phyloP scores from a whole-genome alignment of 2,797 vertebrate species.

The Sebastes umbrosus region DNA sequence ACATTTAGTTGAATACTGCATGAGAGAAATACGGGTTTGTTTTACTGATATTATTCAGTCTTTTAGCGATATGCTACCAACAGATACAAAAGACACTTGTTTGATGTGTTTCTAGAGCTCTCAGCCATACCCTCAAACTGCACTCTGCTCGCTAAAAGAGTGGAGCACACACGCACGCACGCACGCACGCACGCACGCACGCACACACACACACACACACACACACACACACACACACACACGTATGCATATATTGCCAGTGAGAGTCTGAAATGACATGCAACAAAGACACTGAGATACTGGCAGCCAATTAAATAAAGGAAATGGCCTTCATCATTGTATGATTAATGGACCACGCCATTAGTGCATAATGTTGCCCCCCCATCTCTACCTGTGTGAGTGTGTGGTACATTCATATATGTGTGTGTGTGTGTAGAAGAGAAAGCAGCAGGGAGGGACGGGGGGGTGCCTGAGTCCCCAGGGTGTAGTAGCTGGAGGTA shows the following conservation, averaged over 20 bases:
- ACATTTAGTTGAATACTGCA: neutral
- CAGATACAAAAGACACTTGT: conserved; percentile 75
- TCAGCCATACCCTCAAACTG: conserved; percentile 44
- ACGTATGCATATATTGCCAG: conserved; percentile 26
- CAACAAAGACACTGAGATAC: conserved; percentile 79
- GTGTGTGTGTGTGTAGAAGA: conserved; percentile 32
- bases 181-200: neutral
- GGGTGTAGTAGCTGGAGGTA: conserved; percentile 76
- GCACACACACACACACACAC: neutral
- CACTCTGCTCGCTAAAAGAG: conserved; percentile 53
- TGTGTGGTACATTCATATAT: conserved; percentile 28
- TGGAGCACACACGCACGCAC: neutral
- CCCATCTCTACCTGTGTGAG: conserved; percentile 68
- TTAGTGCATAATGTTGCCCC: conserved; percentile 70
- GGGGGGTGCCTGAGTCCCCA: conserved; percentile 72
- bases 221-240: neutral
- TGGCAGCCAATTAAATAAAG: conserved; percentile 79
- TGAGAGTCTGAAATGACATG: conserved; percentile 64
- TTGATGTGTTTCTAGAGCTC: conserved; percentile 64
- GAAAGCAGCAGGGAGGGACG: conserved; percentile 48
- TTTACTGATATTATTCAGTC: neutral
- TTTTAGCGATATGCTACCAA: conserved; percentile 20
- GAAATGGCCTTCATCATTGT: conserved; percentile 82
- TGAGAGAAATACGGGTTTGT: conserved; percentile 1
- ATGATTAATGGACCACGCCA: conserved; percentile 81